Evolutionary conservation across 2,797 vertebrate genomes (phyloP).

Genomic region (Hozukius guyotensis): DNA sequence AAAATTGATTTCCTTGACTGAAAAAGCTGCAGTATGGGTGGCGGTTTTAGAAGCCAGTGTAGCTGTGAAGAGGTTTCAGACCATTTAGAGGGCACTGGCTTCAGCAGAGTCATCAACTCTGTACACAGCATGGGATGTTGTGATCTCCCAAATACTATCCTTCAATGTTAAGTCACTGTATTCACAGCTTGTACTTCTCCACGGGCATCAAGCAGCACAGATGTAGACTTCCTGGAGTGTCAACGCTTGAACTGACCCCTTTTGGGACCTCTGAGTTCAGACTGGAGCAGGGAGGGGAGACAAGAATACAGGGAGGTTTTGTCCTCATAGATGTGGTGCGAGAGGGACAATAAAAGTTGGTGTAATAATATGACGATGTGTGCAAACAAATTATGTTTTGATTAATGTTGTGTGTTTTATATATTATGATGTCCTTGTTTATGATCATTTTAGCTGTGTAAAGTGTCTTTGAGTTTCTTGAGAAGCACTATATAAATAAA

Average conservation of each 20-base stretch:
- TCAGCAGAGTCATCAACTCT: conserved; percentile 74
- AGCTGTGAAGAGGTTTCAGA: conserved; percentile 70
- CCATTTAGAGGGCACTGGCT: conserved; percentile 75
- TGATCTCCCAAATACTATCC: conserved; percentile 79
- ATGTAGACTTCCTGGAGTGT: conserved; percentile 77
- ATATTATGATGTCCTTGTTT: too few relatives aligned
- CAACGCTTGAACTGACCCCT: conserved; percentile 52
- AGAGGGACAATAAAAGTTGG: background rate
- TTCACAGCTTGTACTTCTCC: conserved; percentile 85
- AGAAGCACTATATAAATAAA: too few relatives aligned
- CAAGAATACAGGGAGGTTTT: conserved; percentile 19
- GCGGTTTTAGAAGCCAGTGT: conserved; percentile 17
- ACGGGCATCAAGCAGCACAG: conserved; percentile 81
- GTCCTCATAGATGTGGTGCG: background rate
- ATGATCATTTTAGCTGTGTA: too few relatives aligned
- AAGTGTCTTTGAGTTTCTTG: too few relatives aligned
- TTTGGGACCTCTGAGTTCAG: conserved; percentile 50
- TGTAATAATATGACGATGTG: background rate
- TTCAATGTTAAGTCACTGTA: conserved; percentile 83
- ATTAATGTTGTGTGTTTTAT: too few relatives aligned
- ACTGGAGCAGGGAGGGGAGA: conserved; percentile 19
- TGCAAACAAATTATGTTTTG: background rate
- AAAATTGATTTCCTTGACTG: conserved; percentile 15
- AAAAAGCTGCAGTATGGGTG: conserved; percentile 38
- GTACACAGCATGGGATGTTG: conserved; percentile 73